Conservation (phyloP, 2,888 invertebrate genomes). For the Eumacrocentrus americanus region DNA sequence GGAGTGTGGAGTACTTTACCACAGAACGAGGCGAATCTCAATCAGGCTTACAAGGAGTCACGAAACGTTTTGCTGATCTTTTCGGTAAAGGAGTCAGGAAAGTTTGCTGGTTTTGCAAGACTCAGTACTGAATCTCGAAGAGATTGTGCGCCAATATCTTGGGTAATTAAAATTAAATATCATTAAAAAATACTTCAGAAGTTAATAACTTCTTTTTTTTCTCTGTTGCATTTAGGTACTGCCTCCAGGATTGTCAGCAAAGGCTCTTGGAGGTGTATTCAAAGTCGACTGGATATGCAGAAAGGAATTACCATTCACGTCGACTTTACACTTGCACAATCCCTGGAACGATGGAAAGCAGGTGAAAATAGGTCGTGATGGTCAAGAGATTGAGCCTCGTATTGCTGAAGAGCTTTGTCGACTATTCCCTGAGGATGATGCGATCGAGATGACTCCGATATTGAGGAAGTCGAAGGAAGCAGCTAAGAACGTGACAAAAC, state of each 20-base stretch:
- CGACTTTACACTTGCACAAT: constrained; percentile 91
- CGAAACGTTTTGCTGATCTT: constrained; percentile 94
- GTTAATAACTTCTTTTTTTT: not conserved
- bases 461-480: constrained; percentile 85
- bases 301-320: constrained; percentile 90
- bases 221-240: constrained; percentile 64
- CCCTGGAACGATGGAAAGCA: constrained; percentile 99
- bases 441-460: constrained; percentile 87
- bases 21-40: constrained; percentile 94
- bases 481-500: constrained; percentile 69
- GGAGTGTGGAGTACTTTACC: constrained; percentile 98
- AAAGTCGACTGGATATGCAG: constrained; percentile 97
- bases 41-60: constrained; percentile 91
- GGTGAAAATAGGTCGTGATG: constrained; percentile 98
- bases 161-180: constrained; percentile 67
- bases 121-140: constrained; percentile 86
- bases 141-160: constrained; percentile 87
- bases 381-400: constrained; percentile 96
- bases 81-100: constrained; percentile 97
- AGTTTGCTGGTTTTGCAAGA: constrained; percentile 93
- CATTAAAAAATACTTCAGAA: not conserved
- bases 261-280: constrained; percentile 94
- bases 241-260: constrained; percentile 90
- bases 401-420: constrained; percentile 94
- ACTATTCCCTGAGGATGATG: constrained; percentile 91